phyloP scores from a whole-genome alignment of 2,888 invertebrate genomes.

The Cephus runcator region DNA sequence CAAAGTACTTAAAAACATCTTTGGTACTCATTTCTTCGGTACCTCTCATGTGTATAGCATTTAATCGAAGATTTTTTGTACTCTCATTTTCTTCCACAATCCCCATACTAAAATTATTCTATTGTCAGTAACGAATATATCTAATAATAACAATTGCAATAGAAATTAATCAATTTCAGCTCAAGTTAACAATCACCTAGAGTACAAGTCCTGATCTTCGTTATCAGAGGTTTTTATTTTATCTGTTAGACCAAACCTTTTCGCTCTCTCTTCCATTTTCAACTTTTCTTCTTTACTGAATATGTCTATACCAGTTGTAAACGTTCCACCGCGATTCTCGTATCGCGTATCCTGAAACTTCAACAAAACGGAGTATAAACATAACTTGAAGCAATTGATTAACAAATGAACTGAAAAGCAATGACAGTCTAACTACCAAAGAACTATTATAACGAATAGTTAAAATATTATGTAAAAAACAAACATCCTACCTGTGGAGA shows the following conservation, averaged over 20 bases:
- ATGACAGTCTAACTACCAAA: not conserved
- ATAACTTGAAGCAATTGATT: not conserved
- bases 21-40: slow-evolving; percentile 80
- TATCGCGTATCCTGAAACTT: slow-evolving; percentile 37
- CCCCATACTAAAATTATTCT: slow-evolving; percentile 66
- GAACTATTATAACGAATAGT: not conserved
- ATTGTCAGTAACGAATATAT: not conserved
- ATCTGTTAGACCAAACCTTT: slow-evolving; percentile 69
- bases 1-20: slow-evolving; percentile 83
- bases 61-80: slow-evolving; percentile 72
- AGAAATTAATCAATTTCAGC: not conserved
- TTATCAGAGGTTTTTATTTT: slow-evolving; percentile 61
- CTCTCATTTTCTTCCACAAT: slow-evolving; percentile 70
- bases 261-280: slow-evolving; percentile 70
- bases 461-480: not conserved
- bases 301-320: slow-evolving; percentile 67
- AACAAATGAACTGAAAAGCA: not conserved
- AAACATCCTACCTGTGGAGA: slow-evolving; percentile 9
- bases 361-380: not conserved
- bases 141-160: not conserved
- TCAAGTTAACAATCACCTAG: slow-evolving; percentile 55
- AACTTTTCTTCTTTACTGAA: slow-evolving; percentile 67
- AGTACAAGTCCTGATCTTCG: slow-evolving; percentile 64
- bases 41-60: slow-evolving; percentile 81
- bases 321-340: slow-evolving; percentile 60